Base-by-base conservation (phyloP, 2,888 invertebrate species). In the Laspeyria flexula region DNA sequence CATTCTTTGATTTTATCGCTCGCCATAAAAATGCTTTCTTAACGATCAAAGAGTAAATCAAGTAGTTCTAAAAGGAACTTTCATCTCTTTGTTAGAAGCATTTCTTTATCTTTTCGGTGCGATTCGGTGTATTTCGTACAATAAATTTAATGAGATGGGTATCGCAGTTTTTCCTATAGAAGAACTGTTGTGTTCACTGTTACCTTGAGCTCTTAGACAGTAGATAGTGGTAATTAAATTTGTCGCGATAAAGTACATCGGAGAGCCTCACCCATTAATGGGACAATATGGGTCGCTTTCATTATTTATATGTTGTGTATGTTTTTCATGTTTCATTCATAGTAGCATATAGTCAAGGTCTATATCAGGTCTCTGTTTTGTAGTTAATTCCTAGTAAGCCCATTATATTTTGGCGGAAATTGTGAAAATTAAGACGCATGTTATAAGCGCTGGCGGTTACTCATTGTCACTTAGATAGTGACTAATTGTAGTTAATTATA, bases 311-410 rank as follows among this genome's bases (percentile, higher is more conserved):
- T n/a, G n/a, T n/a, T n/a, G n/a, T n/a, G n/a, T n/a, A n/a, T n/a
- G n/a, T n/a, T 1, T 13, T 21, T 12, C 44, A 76, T 75, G 73
- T 71, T 71, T 75, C 77, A 80, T 80, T 77, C 77, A 78, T 77
- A 44, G 59, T 65, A 58, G n/a, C 59, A 60, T 37, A 50, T 62
- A 49, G 59, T 48, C 55, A 48, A 56, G 54, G 61, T 60, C 54
- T 50, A 66, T 71, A 72, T 63, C 62, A 59, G 55, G 48, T 62
- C 53, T 64, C 60, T 55, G 72, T 75, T 71, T 65, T 62, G 60
- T 73, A 73, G 76, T 77, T 79, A 80, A 82, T 78, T 76, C 75
- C 47, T 65, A 70, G 76, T 72, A 73, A 73, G 73, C 62, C 53
- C 65, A 62, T n/a, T n/a, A 52, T 65, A 72, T 68, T 72, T 74